phyloP scores from a whole-genome alignment of 1,140 invertebrate genomes.

The Drosophila bocqueti region DNA sequence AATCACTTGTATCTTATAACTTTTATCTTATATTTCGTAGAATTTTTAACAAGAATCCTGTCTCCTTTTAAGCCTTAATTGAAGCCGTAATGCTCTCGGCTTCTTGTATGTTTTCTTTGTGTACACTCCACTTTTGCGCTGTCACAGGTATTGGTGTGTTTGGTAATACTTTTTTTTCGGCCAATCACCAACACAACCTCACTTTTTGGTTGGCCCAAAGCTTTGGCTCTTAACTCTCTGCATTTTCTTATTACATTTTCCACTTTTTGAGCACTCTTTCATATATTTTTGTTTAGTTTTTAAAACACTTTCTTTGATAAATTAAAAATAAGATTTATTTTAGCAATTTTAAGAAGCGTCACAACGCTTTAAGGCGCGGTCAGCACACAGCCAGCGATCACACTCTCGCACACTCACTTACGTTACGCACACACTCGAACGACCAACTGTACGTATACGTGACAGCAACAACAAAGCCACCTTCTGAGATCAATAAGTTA shows the following conservation, averaged over 20 bases:
- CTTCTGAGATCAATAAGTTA: conserved; percentile 75
- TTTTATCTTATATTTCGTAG: neutral
- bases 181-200: conserved; percentile 74
- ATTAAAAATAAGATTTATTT: conserved; percentile 2
- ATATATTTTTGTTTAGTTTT: conserved; percentile 2
- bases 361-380: conserved; percentile 78
- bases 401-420: conserved; percentile 36
- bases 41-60: conserved; percentile 4
- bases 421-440: conserved; percentile 2
- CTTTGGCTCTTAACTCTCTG: conserved; percentile 25
- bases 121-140: conserved; percentile 37
- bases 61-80: conserved; percentile 7
- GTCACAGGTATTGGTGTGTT: conserved; percentile 61
- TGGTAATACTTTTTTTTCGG: conserved; percentile 73
- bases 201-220: conserved; percentile 59
- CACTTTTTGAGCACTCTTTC: conserved; percentile 1
- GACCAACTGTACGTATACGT: conserved; percentile 42
- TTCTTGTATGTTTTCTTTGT: conserved; percentile 63
- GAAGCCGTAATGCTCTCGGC: conserved; percentile 18
- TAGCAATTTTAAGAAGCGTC: conserved; percentile 14
- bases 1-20: neutral
- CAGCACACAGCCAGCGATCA: conserved; percentile 64
- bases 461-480: conserved; percentile 68
- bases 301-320: conserved; percentile 7
- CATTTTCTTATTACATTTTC: conserved; percentile 1